Percentiles rank a stretch among this genome's conserved stretches.
Evolutionary conservation across 1,140 invertebrate genomes (phyloP).

Genomic region (Bombyx mori): DNA sequence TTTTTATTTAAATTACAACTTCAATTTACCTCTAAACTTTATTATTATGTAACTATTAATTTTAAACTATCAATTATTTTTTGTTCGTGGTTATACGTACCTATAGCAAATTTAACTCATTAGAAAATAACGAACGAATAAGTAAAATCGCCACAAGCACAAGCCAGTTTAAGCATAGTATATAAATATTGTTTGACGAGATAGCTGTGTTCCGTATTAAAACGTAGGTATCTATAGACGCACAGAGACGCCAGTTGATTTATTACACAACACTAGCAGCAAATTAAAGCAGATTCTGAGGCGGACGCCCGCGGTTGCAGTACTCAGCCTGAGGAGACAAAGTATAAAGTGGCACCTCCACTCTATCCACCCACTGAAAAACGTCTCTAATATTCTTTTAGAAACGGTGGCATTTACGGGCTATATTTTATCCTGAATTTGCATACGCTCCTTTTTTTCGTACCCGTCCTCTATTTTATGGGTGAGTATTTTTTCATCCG

Average conservation of each 20-base stretch:
- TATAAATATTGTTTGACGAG: too few relatives aligned
- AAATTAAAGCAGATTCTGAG: conserved; percentile 59
- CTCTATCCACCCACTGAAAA: conserved; percentile 71
- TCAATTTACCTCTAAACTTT: too few relatives aligned
- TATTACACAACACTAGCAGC: conserved; percentile 56
- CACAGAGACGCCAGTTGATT: conserved; percentile 30
- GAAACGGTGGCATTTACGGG: conserved; percentile 73
- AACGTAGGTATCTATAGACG: too few relatives aligned
- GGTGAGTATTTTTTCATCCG: conserved; percentile 69
- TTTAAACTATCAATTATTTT: too few relatives aligned
- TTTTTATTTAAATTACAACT: too few relatives aligned
- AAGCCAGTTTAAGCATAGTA: too few relatives aligned
- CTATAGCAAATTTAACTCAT: too few relatives aligned
- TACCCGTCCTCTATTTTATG: conserved; percentile 69
- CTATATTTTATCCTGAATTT: conserved; percentile 74
- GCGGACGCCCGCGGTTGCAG: conserved; percentile 56
- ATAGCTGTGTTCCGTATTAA: too few relatives aligned
- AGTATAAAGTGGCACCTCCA: conserved; percentile 54
- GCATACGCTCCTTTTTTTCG: conserved; percentile 71
- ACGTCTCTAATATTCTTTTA: conserved; percentile 74
- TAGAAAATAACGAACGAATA: too few relatives aligned
- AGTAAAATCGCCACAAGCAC: too few relatives aligned
- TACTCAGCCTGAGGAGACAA: conserved; percentile 66
- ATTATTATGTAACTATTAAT: too few relatives aligned
- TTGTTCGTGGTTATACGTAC: too few relatives aligned